Percentiles rank a stretch among this genome's conserved stretches.
Evolutionary conservation across 1,140 invertebrate species (phyloP).

Genomic region (Caenorhabditis remanei): DNA sequence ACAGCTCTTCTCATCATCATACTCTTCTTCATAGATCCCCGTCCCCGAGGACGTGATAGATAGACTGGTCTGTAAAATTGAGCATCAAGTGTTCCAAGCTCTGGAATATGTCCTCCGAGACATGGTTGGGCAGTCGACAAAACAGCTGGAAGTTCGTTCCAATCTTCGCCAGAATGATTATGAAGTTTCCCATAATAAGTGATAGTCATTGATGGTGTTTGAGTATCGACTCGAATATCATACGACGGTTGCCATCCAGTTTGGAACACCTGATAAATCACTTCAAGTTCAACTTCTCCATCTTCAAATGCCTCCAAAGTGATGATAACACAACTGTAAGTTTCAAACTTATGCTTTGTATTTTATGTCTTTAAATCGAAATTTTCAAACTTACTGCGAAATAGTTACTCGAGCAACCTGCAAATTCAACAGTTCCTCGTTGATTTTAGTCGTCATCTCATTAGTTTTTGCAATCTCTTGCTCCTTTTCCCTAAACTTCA

Average conservation of each 20-base stretch:
- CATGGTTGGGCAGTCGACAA: constrained; percentile 78
- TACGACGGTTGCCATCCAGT: constrained; percentile 78
- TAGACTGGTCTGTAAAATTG: constrained; percentile 69
- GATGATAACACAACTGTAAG: constrained; percentile 11
- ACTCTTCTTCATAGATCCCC: not conserved
- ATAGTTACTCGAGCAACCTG: too few relatives aligned
- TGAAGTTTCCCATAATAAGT: constrained; percentile 78
- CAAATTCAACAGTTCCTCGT: not conserved
- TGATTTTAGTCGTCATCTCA: not conserved
- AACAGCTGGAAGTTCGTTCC: constrained; percentile 77
- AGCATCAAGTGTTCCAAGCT: constrained; percentile 73
- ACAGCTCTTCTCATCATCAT: not conserved
- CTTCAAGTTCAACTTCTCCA: constrained; percentile 57
- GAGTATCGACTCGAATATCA: constrained; percentile 78
- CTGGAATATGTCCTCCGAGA: constrained; percentile 78
- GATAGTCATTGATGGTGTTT: constrained; percentile 7
- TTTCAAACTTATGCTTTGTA: not conserved
- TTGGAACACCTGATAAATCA: constrained; percentile 78
- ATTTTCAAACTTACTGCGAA: too few relatives aligned
- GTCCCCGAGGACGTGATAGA: not conserved
- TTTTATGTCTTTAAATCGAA: too few relatives aligned
- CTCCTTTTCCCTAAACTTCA: not conserved
- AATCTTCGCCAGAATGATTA: constrained; percentile 79
- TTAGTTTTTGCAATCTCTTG: not conserved
- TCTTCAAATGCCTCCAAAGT: constrained; percentile 26